Conservation (phyloP, 2,113 vertebrate species). For the Chitala chitala region DNA sequence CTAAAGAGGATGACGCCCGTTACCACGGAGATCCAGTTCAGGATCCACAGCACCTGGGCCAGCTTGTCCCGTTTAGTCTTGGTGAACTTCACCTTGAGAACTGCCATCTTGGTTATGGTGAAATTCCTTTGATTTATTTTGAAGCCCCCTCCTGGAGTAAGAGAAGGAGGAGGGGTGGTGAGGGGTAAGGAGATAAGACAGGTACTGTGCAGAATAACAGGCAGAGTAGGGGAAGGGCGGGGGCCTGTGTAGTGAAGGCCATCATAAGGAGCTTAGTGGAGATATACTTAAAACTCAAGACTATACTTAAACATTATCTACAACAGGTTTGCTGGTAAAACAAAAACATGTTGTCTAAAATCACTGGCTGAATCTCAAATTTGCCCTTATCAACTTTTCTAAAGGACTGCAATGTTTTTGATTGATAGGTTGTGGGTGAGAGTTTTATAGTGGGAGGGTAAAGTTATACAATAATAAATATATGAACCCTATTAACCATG, state of each 20-base stretch:
- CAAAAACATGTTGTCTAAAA: too few relatives aligned
- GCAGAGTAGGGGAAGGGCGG: too few relatives aligned
- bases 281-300: constrained; percentile 6
- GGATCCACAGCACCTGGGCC: constrained; percentile 80
- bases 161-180: neutral
- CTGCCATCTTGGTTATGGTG: constrained; percentile 58
- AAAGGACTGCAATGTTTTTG: too few relatives aligned
- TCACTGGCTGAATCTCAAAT: too few relatives aligned
- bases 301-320: neutral
- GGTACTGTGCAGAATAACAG: too few relatives aligned
- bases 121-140: neutral
- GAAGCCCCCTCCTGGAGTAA: neutral
- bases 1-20: constrained; percentile 73
- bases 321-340: neutral
- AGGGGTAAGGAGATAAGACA: neutral
- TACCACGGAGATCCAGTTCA: constrained; percentile 81
- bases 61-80: constrained; percentile 75
- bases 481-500: too few relatives aligned
- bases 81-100: constrained; percentile 77
- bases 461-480: too few relatives aligned
- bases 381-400: too few relatives aligned
- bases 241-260: neutral
- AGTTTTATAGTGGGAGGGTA: too few relatives aligned
- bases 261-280: constrained; percentile 15
- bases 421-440: too few relatives aligned